Base-by-base conservation (phyloP, 1,140 invertebrate species). In the Neomicropteryx cornuta region DNA sequence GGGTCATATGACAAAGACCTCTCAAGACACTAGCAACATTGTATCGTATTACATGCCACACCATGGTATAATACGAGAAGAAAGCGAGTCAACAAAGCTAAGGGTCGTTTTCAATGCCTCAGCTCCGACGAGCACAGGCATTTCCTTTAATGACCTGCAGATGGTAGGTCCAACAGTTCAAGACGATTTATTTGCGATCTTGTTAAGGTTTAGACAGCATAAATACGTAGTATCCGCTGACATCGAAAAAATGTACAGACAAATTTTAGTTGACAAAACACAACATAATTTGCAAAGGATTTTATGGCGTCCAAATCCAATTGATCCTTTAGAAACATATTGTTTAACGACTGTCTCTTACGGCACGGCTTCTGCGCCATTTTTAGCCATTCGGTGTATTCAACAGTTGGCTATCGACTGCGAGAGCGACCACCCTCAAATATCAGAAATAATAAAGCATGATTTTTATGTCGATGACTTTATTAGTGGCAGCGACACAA, bases 381-480 rank as follows among this genome's bases (percentile, higher is more conserved):
- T 46, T 47, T 39, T 56, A 13, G 48, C 51, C 33, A 52, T 44
- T 13, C 33, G 46, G 20, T 48, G 35, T 37, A 18, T 56, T 32
- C 21, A 44, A 11, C 34, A 50, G 31, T 6, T 51, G 14, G 46
- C 45, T 20, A 3, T 31, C 3, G 47, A 51, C 18, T 33, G 32
- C 17, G 16, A 6, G 2, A 38, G 29, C 18, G 5, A 31, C 5
- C 52, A 39, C 47, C 42, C 54, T 20, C 10, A 18, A 4, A 47
- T 46, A 16, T 33, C 44, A 17, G 28, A 44, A 28, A 34, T 45
- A 11, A 51, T 58, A 6, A 18, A 36, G 21, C 37, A 37, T 5
- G 55, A 62, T 47, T 61, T 64, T 38, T 72, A 64, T 39, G 56
- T 69, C 1, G 66, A 72, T 37, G 63, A 73, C 43, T n/a, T 65